phyloP scores from a whole-genome alignment of 2,797 vertebrate genomes.

The Nyctalus aviator region DNA sequence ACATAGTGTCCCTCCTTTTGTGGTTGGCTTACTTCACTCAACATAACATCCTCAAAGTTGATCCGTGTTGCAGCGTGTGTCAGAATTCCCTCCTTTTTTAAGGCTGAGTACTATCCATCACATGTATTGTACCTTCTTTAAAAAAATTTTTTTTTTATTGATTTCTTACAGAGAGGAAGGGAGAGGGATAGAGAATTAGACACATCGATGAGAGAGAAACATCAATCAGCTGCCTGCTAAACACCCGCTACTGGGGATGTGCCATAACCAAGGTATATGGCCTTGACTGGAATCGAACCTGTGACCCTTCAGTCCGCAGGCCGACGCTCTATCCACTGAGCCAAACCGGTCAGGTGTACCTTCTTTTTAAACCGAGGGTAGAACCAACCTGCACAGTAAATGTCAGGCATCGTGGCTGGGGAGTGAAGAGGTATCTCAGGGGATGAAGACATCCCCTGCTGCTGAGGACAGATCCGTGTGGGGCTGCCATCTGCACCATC shows the following conservation, averaged over 20 bases:
- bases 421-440: background rate
- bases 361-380: background rate
- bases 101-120: background rate
- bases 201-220: too few species aligned
- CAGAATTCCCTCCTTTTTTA: background rate
- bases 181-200: too few species aligned
- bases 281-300: too few species aligned
- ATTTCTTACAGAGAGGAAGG: too few species aligned
- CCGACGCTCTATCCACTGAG: too few species aligned
- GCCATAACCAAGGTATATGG: too few species aligned
- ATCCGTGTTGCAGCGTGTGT: rapidly evolving
- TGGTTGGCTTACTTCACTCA: background rate
- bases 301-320: too few species aligned
- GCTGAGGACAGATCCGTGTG: background rate
- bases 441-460: background rate
- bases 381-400: background rate
- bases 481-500: rapidly evolving
- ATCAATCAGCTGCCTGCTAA: too few species aligned
- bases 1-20: rapidly evolving
- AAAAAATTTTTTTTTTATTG: too few species aligned
- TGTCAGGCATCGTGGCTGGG: background rate
- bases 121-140: too few species aligned
- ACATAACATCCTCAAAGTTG: background rate
- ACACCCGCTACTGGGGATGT: too few species aligned
- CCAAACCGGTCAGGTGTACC: too few species aligned